A percentile compares a stretch with the other conserved stretches of the same genome.
Conservation (phyloP, 2,113 vertebrate species). For the Spea bombifrons region DNA sequence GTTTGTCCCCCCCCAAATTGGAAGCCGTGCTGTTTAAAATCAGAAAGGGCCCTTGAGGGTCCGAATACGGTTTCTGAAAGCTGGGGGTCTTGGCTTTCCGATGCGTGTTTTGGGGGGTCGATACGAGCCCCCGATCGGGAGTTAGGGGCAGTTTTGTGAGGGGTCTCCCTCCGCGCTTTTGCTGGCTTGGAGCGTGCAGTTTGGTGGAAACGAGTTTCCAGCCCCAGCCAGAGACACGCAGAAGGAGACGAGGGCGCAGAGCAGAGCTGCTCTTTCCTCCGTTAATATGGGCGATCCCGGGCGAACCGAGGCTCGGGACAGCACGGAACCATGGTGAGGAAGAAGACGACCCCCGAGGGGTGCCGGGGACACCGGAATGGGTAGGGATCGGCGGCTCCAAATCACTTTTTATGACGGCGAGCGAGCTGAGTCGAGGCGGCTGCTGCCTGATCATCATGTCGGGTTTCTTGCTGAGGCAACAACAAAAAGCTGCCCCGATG, state of each 20-base stretch:
- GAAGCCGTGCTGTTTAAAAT: conserved; percentile 6
- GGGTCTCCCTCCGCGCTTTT: background rate
- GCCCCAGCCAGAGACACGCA: conserved; percentile 64
- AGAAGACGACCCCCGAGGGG: conserved; percentile 71
- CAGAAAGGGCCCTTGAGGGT: background rate
- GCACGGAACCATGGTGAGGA: conserved; percentile 83
- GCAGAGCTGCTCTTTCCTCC: conserved; percentile 61
- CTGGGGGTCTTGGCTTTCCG: background rate
- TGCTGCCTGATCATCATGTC: conserved; percentile 52
- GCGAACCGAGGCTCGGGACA: conserved; percentile 59
- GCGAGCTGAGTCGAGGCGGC: background rate
- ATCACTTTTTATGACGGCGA: conserved; percentile 71
- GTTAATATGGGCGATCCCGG: conserved; percentile 72
- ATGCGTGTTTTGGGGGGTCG: background rate
- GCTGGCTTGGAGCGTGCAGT: background rate
- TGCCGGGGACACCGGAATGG: conserved; percentile 71
- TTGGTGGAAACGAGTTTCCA: conserved; percentile 48
- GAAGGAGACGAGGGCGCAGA: conserved; percentile 57
- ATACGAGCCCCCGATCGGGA: background rate
- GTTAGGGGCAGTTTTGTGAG: conserved; percentile 1
- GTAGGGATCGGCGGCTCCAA: conserved; percentile 63
- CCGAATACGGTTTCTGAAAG: background rate
- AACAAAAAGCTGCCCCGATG: conserved; percentile 34
- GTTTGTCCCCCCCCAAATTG: background rate
- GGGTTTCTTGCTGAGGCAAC: conserved; percentile 72